Evolutionary conservation across 2,797 vertebrate species (phyloP).

Genomic region (Falco novaeseelandiae): DNA sequence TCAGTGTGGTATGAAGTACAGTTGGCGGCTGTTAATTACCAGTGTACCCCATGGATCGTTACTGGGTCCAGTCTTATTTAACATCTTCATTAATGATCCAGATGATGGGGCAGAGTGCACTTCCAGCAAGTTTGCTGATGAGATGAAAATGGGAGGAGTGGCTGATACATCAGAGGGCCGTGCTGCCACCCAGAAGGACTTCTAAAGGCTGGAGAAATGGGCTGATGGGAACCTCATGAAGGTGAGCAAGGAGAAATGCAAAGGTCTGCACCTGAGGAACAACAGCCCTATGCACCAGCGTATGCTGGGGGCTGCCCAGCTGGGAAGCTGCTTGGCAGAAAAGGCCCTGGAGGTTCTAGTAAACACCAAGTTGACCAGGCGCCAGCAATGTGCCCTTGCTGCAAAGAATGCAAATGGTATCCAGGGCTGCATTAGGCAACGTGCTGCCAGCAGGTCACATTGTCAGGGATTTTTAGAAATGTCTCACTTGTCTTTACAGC

Average conservation of each 20-base stretch:
- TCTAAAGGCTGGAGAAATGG: neutral
- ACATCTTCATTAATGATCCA: neutral
- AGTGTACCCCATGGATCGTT: rapidly evolving
- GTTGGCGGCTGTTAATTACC: neutral
- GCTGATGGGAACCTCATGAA: neutral
- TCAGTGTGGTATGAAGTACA: neutral
- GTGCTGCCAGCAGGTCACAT: neutral
- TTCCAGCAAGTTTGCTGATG: neutral
- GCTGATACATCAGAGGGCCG: neutral
- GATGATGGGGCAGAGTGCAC: neutral
- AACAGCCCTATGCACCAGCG: rapidly evolving
- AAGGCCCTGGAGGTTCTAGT: neutral
- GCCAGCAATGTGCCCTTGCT: neutral
- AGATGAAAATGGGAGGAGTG: neutral
- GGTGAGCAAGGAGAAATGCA: neutral
- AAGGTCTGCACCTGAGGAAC: neutral
- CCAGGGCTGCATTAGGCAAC: neutral
- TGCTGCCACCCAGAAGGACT: neutral
- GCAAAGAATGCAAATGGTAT: neutral
- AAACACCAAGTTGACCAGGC: neutral
- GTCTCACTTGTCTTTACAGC: neutral
- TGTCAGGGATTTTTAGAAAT: neutral
- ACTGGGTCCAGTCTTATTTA: neutral
- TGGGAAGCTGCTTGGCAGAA: neutral
- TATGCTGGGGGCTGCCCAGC: rapidly evolving